Base-by-base conservation (phyloP, 1,140 invertebrate genomes). In the Chionoecetes opilio region DNA sequence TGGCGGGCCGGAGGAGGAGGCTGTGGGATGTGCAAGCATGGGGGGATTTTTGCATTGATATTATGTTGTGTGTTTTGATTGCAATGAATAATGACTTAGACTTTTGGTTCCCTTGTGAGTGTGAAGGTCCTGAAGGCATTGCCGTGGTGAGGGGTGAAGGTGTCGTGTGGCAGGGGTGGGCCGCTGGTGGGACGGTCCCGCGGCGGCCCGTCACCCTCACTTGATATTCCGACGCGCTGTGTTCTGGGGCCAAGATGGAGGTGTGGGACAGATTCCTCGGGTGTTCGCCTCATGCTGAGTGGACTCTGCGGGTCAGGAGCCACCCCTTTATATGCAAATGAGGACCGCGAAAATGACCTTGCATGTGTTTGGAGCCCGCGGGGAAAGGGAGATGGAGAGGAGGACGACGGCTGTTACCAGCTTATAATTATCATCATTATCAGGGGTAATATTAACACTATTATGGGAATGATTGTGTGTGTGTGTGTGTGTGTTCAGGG, bases 111-210 rank as follows among this genome's bases (percentile, higher is more conserved):
- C 21, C 21, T 21, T 8, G 11, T 5, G n/a, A 26, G 63, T 21
- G 63, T 26, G 63, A n/a, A 26, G 63, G 21, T 1, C 63, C 11
- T 26, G 2, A 21, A 26, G 21, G 63, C 21, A 26, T 21, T 3
- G 21, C 63, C 2, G 63, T n/a, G 63, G 63, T 21, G 63, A 8
- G n/a, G 41, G 21, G 63, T 75, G 63, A 17, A 75, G 21, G 63
- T 17, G 21, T 5, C n/a, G 63, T 75, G 63, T 26, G 21, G 63
- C 26, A n/a, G 63, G 26, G 63, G 63, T n/a, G 63, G 63, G 63
- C 63, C 63, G 63, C 63, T 75, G 63, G 63, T 75, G 41, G 88
- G 88, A 91, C 31, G 46, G 89, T 91, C 89, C 89, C 89, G 89
- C 46, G 46, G 14, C 89, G 31, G 29, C n/a, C 89, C 53, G 88